Evolutionary conservation across 2,797 vertebrate species (phyloP), one percentile per base, ranked within the genome.

Genomic region (Arctocebus calabarensis): DNA sequence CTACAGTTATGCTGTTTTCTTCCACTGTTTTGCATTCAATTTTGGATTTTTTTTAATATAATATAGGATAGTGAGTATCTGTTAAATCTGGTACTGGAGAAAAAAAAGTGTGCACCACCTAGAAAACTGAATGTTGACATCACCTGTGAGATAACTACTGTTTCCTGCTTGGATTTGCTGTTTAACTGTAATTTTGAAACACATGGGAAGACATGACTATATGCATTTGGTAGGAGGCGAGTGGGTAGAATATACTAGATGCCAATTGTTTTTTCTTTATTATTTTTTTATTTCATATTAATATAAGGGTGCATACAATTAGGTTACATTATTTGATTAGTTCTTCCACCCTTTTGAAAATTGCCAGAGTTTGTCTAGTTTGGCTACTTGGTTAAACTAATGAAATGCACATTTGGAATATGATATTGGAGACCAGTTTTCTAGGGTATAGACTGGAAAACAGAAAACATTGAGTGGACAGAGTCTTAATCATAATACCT

Each of bases 21-120:
- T 91, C 32, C 25, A 19, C 2, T 40, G 13, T 25, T 91, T 74
- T 40, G 23, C 45, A 83, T 22, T 37, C 78, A 45, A 5, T 66
- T 68, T 55, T 68, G 29, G 27, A 34, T 55, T 94, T 92, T 96
- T 71, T 48, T n/a, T n/a, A 27, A 27, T 59, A 27, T 83, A 82
- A 66, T 48, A 61, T 59, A 52, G 55, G 19, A 7, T 32, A 37
- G 40, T 86, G 57, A 87, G 34, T 40, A 86, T 82, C 84, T 55
- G 4, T 25, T 89, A n/a, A 52, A 11, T 59, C n/a, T 12, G 34
- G 61, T 91, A 7, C 0, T 91, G 45, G 68, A 70, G 71, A 23
- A 91, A 74, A 43, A 88, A 73, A 25, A n/a, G n/a, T 3, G 19
- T n/a, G 27, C 11, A 45, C 71, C 29, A 78, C 75, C 59, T 55